A percentile compares a stretch with the other conserved stretches of the same genome.
phyloP scores from a whole-genome alignment of 2,113 vertebrate genomes.

The Cyprinodon variegatus region DNA sequence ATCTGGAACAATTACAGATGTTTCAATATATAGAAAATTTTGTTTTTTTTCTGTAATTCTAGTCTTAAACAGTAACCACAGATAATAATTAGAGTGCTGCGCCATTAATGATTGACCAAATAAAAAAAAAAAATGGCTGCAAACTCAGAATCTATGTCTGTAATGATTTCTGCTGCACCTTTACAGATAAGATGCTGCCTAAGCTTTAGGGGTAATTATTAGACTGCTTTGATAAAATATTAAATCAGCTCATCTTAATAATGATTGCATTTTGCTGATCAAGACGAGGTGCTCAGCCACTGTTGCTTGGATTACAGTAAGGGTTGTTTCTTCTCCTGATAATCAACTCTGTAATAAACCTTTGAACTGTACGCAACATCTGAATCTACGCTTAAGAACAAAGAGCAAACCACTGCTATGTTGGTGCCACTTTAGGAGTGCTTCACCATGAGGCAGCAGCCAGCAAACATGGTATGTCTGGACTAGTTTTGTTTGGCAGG shows the following conservation, averaged over 20 bases:
- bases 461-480: neutral
- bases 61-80: no score
- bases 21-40: neutral
- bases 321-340: conserved; percentile 24
- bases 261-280: conserved; percentile 1
- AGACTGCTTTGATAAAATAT: neutral
- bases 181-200: no score
- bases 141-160: neutral
- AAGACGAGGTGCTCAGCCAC: neutral
- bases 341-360: conserved; percentile 64
- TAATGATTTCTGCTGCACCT: no score
- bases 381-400: neutral
- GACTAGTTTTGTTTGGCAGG: neutral
- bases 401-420: neutral
- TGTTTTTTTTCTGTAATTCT: neutral
- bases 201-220: neutral
- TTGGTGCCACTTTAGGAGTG: conserved; percentile 1
- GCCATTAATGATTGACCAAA: neutral
- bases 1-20: neutral
- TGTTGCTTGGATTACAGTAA: conserved; percentile 13
- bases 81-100: neutral
- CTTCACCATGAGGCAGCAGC: conserved; percentile 6
- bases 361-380: conserved; percentile 59
- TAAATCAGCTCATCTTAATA: neutral
- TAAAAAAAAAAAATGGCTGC: neutral